A percentile compares a stretch with the other conserved stretches of the same genome.
phyloP scores from a whole-genome alignment of 2,113 vertebrate genomes.

The Mesitornis unicolor region DNA sequence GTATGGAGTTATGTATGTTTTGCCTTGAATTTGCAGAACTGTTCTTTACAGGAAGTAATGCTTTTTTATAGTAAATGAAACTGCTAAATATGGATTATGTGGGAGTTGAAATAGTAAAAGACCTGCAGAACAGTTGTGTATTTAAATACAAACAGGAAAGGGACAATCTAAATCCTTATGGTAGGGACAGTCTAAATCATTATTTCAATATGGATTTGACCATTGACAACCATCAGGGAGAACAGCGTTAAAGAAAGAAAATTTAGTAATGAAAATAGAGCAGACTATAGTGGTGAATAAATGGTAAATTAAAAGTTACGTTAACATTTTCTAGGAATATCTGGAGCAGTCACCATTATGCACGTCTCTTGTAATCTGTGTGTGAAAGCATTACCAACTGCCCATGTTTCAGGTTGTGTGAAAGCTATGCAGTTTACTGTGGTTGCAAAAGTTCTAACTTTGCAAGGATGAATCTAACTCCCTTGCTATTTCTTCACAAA shows the following conservation, averaged over 20 bases:
- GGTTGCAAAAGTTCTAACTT: neutral
- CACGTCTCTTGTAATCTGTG: neutral
- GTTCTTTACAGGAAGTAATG: conserved; percentile 4
- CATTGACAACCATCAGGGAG: neutral
- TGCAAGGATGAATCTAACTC: neutral
- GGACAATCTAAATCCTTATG: neutral
- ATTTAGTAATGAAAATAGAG: neutral
- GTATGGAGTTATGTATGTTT: neutral
- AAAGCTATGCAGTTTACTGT: neutral
- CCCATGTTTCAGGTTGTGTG: neutral
- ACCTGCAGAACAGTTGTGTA: neutral
- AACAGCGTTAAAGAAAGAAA: neutral
- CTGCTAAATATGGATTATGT: conserved; percentile 43
- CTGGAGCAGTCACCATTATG: neutral
- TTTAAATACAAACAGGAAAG: conserved; percentile 17
- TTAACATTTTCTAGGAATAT: neutral
- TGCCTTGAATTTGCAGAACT: conserved; percentile 8
- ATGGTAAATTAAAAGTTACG: neutral
- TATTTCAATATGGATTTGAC: neutral
- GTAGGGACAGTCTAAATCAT: neutral
- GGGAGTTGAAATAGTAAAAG: conserved; percentile 10
- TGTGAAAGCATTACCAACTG: neutral
- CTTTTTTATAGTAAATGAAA: conserved; percentile 48
- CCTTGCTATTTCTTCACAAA: neutral
- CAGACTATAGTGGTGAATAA: neutral